Conservation (phyloP, 2,888 invertebrate species). For the Microdon myrmicae region DNA sequence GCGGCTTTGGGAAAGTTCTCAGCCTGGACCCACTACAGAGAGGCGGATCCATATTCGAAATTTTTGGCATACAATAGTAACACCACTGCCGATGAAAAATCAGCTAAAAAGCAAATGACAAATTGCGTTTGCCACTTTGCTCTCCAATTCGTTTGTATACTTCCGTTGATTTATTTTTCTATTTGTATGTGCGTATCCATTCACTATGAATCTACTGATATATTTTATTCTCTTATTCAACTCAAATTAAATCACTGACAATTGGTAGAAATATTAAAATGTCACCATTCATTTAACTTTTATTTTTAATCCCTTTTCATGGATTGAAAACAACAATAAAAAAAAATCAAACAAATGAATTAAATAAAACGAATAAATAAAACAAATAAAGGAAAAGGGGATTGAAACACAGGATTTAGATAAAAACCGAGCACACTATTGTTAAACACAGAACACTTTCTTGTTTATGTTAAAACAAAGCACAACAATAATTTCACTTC, state of each 20-base stretch:
- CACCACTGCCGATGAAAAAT: constrained; percentile 20
- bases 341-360: no score
- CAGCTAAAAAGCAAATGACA: constrained; percentile 22
- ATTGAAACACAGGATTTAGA: no score
- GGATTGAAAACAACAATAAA: background rate
- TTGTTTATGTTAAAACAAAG: no score
- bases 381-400: constrained; percentile 6
- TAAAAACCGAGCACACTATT: no score
- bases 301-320: constrained; percentile 4
- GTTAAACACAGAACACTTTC: no score
- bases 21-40: constrained; percentile 64
- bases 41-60: constrained; percentile 62
- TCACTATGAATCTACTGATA: no score
- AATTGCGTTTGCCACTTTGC: constrained; percentile 34
- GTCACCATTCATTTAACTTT: constrained; percentile 14
- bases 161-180: constrained; percentile 9
- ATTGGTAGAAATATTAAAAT: constrained; percentile 25
- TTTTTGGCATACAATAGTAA: constrained; percentile 22
- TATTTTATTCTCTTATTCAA: constrained; percentile 14
- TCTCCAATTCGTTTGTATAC: constrained; percentile 16
- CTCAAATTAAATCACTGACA: constrained; percentile 37
- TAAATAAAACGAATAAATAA: constrained; percentile 1
- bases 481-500: no score
- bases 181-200: constrained; percentile 4
- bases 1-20: constrained; percentile 52